A percentile compares a stretch with the other conserved stretches of the same genome.
Evolutionary conservation across 2,888 invertebrate species (phyloP).

Genomic region (Spodoptera picta): DNA sequence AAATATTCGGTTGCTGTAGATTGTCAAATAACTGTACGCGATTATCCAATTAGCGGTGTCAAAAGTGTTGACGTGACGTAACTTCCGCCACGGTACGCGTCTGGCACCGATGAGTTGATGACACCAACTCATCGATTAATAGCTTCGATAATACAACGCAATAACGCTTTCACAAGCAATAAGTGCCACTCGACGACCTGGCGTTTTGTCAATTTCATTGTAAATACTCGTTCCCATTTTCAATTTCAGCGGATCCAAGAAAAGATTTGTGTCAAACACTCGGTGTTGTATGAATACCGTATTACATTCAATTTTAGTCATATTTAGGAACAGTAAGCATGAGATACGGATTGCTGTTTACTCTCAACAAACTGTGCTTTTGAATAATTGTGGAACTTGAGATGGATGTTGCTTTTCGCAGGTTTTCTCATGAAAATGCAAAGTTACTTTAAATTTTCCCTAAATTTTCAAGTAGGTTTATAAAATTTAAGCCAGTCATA

Average conservation of each 20-base stretch:
- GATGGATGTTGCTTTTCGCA: slow-evolving; percentile 4
- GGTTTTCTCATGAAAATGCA: no score
- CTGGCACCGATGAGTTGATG: slow-evolving; percentile 46
- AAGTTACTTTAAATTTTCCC: no score
- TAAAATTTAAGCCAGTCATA: no score
- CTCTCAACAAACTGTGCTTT: slow-evolving; percentile 39
- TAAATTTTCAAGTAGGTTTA: no score
- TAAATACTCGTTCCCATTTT: slow-evolving; percentile 35
- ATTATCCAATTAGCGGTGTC: slow-evolving; percentile 66
- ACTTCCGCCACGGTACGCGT: slow-evolving; percentile 45
- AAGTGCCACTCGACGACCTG: slow-evolving; percentile 35
- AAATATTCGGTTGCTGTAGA: slow-evolving; percentile 48
- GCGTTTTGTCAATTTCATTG: slow-evolving; percentile 26
- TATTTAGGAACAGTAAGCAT: slow-evolving; percentile 24
- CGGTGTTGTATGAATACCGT: slow-evolving; percentile 3
- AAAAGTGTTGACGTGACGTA: slow-evolving; percentile 54
- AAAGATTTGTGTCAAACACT: background rate
- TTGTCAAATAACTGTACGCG: slow-evolving; percentile 56
- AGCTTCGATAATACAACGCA: slow-evolving; percentile 63
- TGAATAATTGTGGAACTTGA: slow-evolving; percentile 41
- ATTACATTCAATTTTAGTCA: slow-evolving; percentile 21
- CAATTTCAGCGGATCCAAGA: slow-evolving; percentile 9
- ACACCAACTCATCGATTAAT: slow-evolving; percentile 65
- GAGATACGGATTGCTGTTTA: slow-evolving; percentile 29
- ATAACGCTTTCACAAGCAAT: slow-evolving; percentile 55